Evolutionary conservation across 1,140 invertebrate genomes (phyloP).

Genomic region (Sesamia nonagrioides): DNA sequence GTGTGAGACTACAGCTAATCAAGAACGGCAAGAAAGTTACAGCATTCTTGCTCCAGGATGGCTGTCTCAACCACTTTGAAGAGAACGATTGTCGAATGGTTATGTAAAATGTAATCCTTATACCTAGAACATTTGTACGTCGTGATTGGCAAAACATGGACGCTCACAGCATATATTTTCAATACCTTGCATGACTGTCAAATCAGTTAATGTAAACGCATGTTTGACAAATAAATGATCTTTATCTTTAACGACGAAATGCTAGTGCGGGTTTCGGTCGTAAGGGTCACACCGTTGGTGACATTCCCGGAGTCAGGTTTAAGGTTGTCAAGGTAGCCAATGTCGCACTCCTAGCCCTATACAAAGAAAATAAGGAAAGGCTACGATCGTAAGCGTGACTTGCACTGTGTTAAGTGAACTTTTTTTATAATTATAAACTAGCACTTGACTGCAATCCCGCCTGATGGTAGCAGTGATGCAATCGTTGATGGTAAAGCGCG

Average conservation of each 20-base stretch:
- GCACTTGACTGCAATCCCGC: too few relatives aligned
- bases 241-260: conserved; percentile 99
- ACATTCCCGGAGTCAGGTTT: conserved; percentile 98
- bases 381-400: conserved; percentile 95
- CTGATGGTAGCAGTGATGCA: too few relatives aligned
- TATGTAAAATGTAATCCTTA: too few relatives aligned
- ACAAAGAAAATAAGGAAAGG: conserved; percentile 99
- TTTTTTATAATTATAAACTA: too few relatives aligned
- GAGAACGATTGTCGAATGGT: too few relatives aligned
- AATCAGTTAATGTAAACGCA: too few relatives aligned
- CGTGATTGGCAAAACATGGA: too few relatives aligned
- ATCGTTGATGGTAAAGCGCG: too few relatives aligned
- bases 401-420: conserved; percentile 82
- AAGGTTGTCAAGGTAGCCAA: conserved; percentile 99
- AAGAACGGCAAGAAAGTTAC: conserved; percentile 99
- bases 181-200: too few relatives aligned
- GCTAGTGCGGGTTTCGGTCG: conserved; percentile 99
- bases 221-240: too few relatives aligned
- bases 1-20: conserved; percentile 99
- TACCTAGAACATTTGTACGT: too few relatives aligned
- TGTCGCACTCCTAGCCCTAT: conserved; percentile 98
- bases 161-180: too few relatives aligned
- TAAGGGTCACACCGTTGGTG: conserved; percentile 99
- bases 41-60: conserved; percentile 99
- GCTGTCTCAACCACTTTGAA: conserved; percentile 99